These are phyloP conservation scores for Psammodynastes pulverulentus DNA, from an alignment of 2,113 vertebrate species.

Conservation along the genomic window DNA sequence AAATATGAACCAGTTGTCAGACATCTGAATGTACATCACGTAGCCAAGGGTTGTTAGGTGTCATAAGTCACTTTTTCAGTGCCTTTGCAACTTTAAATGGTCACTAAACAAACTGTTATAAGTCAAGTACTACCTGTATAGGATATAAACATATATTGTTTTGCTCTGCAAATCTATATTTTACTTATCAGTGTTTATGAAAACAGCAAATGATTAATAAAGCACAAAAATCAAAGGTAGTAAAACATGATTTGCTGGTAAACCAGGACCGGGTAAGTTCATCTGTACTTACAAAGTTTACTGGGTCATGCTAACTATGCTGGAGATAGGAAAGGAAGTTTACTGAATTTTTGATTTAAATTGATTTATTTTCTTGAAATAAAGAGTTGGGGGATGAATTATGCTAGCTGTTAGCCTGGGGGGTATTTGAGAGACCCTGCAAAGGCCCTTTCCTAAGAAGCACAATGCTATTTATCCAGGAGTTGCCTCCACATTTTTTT, in stretches of 20 bases:
- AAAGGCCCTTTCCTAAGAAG: neutral
- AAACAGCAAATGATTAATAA: neutral
- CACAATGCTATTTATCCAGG: neutral
- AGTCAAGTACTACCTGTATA: neutral
- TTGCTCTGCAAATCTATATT: neutral
- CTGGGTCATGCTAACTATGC: neutral
- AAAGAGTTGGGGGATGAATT: neutral
- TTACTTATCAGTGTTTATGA: neutral
- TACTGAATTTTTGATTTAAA: neutral
- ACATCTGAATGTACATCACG: neutral
- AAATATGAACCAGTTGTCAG: neutral
- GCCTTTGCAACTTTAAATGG: neutral
- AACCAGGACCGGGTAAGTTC: neutral
- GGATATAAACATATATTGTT: neutral
- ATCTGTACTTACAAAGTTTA: neutral
- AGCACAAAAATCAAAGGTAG: neutral
- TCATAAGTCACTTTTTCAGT: neutral
- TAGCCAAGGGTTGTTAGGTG: neutral
- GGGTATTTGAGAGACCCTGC: neutral
- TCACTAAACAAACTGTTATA: neutral
- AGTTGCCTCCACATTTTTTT: neutral
- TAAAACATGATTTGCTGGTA: neutral
- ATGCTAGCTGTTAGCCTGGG: neutral
- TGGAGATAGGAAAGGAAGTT: neutral
- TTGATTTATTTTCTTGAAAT: neutral